Evolutionary conservation across 2,797 vertebrate genomes (phyloP).

Genomic region (Gymnothorax reevesii): DNA sequence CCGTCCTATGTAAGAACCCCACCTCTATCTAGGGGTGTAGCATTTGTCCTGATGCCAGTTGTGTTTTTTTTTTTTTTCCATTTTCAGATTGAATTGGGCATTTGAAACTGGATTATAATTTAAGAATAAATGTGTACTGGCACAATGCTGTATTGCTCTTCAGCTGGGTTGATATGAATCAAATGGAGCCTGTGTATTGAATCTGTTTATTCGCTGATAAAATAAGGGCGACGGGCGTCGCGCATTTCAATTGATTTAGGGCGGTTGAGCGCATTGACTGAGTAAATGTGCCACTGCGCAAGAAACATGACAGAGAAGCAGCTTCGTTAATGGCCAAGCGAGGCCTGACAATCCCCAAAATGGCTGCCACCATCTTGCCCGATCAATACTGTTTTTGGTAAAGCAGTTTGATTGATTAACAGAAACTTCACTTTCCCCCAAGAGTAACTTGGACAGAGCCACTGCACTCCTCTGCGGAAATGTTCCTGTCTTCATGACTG

Average conservation of each 20-base stretch:
- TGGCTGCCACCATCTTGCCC: background rate
- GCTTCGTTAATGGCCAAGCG: background rate
- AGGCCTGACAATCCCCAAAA: background rate
- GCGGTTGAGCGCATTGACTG: background rate
- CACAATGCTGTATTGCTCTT: background rate
- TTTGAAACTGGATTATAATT: background rate
- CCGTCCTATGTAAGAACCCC: background rate
- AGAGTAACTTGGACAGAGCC: background rate
- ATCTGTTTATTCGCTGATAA: background rate
- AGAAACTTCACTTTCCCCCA: background rate
- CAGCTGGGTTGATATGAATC: background rate
- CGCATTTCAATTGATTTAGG: background rate
- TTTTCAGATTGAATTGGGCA: background rate
- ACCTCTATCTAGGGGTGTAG: background rate
- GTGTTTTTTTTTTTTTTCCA: background rate
- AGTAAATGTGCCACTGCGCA: background rate
- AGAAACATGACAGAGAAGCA: background rate
- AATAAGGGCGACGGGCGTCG: background rate
- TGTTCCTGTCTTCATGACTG: too few species aligned
- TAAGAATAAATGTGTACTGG: background rate
- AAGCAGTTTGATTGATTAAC: background rate
- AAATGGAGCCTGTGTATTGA: background rate
- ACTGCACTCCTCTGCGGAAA: background rate
- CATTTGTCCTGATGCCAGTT: background rate
- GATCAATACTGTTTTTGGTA: background rate